Evolutionary conservation across 2,888 invertebrate species (phyloP), one percentile per base, ranked within the genome.

Genomic region (Chydorus sphaericus): DNA sequence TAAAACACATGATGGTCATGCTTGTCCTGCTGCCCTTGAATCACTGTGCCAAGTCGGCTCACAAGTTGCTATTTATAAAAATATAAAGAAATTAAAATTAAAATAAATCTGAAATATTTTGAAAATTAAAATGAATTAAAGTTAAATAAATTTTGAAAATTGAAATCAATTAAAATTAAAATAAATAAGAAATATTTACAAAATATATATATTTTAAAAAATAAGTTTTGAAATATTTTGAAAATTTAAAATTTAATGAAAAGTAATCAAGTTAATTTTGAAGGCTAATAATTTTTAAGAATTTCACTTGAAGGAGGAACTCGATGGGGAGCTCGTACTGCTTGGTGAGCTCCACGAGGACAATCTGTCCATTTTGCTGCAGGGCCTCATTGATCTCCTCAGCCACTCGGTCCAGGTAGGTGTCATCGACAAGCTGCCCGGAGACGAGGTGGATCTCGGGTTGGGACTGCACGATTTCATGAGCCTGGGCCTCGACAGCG

Each of bases 311-410:
- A 65, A 83, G 82, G 31, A 97, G 67, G 66, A 94, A 85, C 55
- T 94, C 92, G 2, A 87, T 83, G 3, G 96, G 96, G 54, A 97
- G 73, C 71, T 94, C 90, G 73, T 90, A 94, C 55, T 81, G 79
- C 58, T 90, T 78, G 1, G 91, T 88, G 58, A 97, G 73, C 64
- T 96, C 91, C 26, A 84, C 80, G 10, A 96, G 78, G 58, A 83
- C 83, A 50, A 94, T 77, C 67, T 84, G 81, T 10, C 97, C 97
- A 65, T 82, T 80, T 63, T 89, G 83, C 61, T 80, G 77, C 7
- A 97, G 72, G 64, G 83, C 85, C 66, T 94, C 92, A 74, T 96
- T 93, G n/a, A 97, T 83, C 73, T 94, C 93, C 64, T 85, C 82
- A 3, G 89, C 85, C 62, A 96, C 78, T 65, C 80, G 80, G 59